Conservation (phyloP, 2,113 vertebrate genomes). For the Zosterops borbonicus region DNA sequence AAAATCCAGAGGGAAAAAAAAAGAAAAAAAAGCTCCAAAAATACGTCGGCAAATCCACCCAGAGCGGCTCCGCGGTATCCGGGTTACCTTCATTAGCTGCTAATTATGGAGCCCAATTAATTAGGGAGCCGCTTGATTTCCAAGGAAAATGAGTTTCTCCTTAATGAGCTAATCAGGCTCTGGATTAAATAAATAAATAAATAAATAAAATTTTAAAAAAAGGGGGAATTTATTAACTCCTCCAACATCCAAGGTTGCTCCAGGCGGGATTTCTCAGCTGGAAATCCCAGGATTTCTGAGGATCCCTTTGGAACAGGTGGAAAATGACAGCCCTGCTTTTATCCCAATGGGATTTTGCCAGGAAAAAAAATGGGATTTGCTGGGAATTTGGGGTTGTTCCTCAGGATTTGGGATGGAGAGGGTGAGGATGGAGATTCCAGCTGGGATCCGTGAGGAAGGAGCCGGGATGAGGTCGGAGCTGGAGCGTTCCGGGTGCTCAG, state of each 20-base stretch:
- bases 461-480: neutral
- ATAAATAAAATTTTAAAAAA: neutral
- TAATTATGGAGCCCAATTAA: conserved; percentile 51
- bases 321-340: neutral
- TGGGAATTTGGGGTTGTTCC: fast-evolving
- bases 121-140: conserved; percentile 27
- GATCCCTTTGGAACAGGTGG: neutral
- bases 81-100: conserved; percentile 48
- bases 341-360: neutral
- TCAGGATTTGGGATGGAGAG: neutral
- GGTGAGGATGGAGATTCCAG: neutral
- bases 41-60: neutral
- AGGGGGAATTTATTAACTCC: neutral
- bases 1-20: neutral
- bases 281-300: neutral
- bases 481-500: neutral
- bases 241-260: neutral
- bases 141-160: conserved; percentile 6
- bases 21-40: neutral
- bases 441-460: neutral
- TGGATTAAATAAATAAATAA: neutral
- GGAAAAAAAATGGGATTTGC: neutral
- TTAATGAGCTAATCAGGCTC: neutral
- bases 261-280: neutral
- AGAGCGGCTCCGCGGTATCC: conserved; percentile 13